phyloP scores from a whole-genome alignment of 2,888 invertebrate genomes.

The Mesorhabditis belari region DNA sequence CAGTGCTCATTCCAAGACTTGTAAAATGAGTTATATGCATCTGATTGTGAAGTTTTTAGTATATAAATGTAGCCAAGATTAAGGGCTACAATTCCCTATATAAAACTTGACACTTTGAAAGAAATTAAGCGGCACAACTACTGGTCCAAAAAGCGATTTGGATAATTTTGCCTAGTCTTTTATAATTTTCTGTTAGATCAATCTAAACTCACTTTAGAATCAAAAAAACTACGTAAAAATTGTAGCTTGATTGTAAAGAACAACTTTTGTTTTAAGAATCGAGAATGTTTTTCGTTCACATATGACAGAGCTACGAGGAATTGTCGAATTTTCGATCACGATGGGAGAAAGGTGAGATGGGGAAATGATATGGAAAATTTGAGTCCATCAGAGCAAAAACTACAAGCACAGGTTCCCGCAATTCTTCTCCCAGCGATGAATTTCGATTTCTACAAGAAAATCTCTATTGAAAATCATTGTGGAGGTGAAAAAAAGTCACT shows the following conservation, averaged over 20 bases:
- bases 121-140: too few relatives aligned
- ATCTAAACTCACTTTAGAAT: too few relatives aligned
- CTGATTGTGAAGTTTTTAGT: too few relatives aligned
- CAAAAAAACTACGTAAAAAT: background rate
- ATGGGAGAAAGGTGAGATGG: constrained; percentile 42
- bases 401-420: constrained; percentile 29
- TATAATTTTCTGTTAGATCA: too few relatives aligned
- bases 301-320: constrained; percentile 39
- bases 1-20: too few relatives aligned
- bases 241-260: background rate
- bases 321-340: constrained; percentile 46
- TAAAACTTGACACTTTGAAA: too few relatives aligned
- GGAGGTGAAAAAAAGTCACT: constrained; percentile 23
- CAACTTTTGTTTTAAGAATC: background rate
- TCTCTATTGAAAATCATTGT: constrained; percentile 37
- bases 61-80: too few relatives aligned
- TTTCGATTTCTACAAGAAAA: constrained; percentile 41
- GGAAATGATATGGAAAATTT: constrained; percentile 13
- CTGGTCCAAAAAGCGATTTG: too few relatives aligned
- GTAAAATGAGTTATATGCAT: too few relatives aligned
- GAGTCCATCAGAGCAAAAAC: background rate
- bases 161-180: too few relatives aligned
- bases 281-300: constrained; percentile 39
- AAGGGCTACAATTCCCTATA: too few relatives aligned
- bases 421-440: constrained; percentile 47